A percentile compares a stretch with the other conserved stretches of the same genome.
phyloP scores from a whole-genome alignment of 1,140 invertebrate species.

The Apocrypta bakeri region DNA sequence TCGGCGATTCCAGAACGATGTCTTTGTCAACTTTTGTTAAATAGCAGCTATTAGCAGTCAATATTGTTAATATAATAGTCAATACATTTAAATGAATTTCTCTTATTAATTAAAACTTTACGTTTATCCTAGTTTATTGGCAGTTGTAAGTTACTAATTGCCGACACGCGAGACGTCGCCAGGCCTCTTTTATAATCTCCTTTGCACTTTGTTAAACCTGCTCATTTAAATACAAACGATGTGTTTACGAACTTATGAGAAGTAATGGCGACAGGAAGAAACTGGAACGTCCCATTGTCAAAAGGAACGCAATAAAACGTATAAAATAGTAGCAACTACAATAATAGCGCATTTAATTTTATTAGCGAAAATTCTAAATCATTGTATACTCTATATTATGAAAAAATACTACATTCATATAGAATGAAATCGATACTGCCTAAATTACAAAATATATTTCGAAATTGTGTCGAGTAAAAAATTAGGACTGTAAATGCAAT shows the following conservation, averaged over 20 bases:
- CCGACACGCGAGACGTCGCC: slow-evolving; percentile 36
- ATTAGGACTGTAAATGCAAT: background rate
- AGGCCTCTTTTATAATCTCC: slow-evolving; percentile 40
- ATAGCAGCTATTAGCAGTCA: slow-evolving; percentile 32
- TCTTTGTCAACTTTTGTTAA: background rate
- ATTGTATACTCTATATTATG: background rate
- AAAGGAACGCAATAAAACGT: slow-evolving; percentile 42
- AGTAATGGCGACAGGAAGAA: slow-evolving; percentile 46
- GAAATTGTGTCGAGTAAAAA: background rate
- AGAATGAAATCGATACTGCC: background rate
- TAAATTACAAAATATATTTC: slow-evolving; percentile 1
- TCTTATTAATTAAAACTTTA: slow-evolving; percentile 11
- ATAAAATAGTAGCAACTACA: slow-evolving; percentile 40
- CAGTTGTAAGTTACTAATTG: slow-evolving; percentile 35
- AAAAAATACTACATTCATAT: background rate
- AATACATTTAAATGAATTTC: slow-evolving; percentile 15
- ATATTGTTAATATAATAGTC: slow-evolving; percentile 22
- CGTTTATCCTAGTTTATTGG: slow-evolving; percentile 25
- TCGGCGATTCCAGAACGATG: slow-evolving; percentile 36
- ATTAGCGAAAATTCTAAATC: background rate
- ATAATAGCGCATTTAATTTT: slow-evolving; percentile 9
- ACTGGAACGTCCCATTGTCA: slow-evolving; percentile 23
- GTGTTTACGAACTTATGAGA: slow-evolving; percentile 25
- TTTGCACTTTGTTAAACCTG: slow-evolving; percentile 43
- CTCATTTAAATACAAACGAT: slow-evolving; percentile 38